Conservation (phyloP, 2,797 vertebrate species). For the Hybognathus amarus region DNA sequence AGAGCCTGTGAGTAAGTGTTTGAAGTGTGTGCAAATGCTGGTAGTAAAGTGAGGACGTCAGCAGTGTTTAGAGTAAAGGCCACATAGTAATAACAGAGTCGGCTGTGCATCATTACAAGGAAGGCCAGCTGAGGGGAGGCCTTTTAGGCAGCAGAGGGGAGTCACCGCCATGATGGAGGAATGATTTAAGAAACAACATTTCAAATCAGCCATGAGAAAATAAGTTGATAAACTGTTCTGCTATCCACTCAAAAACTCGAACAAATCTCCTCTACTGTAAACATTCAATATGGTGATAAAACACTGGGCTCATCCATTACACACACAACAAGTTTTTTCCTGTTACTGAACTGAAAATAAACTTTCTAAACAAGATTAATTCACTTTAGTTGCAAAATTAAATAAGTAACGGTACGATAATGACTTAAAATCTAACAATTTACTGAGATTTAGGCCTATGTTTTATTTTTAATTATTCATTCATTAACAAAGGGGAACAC, state of each 20-base stretch:
- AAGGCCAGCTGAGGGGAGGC: constrained; percentile 65
- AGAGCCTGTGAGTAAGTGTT: constrained; percentile 28
- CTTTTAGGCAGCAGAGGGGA: constrained; percentile 22
- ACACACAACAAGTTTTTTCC: not conserved
- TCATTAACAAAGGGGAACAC: not conserved
- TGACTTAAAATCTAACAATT: not conserved
- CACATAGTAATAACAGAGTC: constrained; percentile 74
- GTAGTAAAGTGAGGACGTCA: constrained; percentile 33
- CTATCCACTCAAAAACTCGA: not conserved
- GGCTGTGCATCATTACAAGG: constrained; percentile 65
- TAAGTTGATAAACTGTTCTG: not conserved
- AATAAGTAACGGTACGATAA: not conserved
- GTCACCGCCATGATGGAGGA: not conserved
- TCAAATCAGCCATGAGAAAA: not conserved
- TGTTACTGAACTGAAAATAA: not conserved
- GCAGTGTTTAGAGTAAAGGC: constrained; percentile 74
- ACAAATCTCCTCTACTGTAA: not conserved
- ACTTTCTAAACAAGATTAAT: too few relatives aligned
- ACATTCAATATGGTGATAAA: too few relatives aligned
- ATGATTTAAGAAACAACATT: not conserved
- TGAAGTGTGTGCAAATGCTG: constrained; percentile 45
- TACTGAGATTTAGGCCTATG: not conserved
- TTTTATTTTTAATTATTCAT: not conserved
- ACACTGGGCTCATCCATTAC: not conserved
- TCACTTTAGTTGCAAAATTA: not conserved